These are phyloP conservation scores for Pimephales promelas DNA, from an alignment of 2,113 vertebrate species.

Conservation along the genomic window DNA sequence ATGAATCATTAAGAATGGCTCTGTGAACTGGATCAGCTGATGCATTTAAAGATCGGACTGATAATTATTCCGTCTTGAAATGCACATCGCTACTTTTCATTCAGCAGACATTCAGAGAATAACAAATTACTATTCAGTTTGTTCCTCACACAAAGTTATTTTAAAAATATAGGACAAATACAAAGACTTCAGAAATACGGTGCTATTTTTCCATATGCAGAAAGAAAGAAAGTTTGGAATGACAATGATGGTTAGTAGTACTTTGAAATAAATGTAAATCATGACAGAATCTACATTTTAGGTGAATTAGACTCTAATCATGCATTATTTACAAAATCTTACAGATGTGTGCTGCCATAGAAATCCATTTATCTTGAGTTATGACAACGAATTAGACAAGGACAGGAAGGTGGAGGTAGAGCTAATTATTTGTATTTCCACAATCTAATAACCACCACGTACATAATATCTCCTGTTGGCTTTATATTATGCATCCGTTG, in stretches of 20 bases:
- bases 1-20: not conserved
- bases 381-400: not conserved
- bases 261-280: not conserved
- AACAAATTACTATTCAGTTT: not conserved
- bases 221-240: not conserved
- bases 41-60: not conserved
- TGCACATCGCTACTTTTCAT: not conserved
- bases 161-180: not conserved
- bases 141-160: not conserved
- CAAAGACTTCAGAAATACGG: not conserved
- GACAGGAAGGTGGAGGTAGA: conserved; percentile 6
- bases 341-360: not conserved
- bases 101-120: not conserved
- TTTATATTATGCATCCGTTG: conserved; percentile 7
- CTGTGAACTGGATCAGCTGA: conserved; percentile 10
- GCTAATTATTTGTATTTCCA: conserved; percentile 6
- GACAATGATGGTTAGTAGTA: not conserved
- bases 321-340: not conserved
- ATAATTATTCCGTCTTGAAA: not conserved
- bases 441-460: not conserved
- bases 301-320: not conserved
- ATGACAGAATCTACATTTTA: not conserved
- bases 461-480: conserved; percentile 4
- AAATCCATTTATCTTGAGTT: not conserved
- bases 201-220: not conserved